These are phyloP conservation scores for Dryobates pubescens DNA, from an alignment of 2,797 vertebrate genomes.

Conservation along the genomic window DNA sequence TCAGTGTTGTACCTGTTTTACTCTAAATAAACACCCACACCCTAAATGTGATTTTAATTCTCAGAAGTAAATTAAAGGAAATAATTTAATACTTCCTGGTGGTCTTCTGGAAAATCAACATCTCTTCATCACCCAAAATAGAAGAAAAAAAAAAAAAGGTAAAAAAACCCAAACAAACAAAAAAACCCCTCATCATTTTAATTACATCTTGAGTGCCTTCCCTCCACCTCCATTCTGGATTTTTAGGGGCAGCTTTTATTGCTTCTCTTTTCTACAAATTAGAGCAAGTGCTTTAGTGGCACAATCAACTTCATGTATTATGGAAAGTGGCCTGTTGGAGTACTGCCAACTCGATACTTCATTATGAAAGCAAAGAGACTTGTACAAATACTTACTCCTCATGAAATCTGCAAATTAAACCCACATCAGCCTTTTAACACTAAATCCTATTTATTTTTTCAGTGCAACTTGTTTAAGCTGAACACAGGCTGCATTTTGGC, in stretches of 20 bases:
- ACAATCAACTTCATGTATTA: not conserved
- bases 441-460: constrained; percentile 39
- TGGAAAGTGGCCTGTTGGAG: constrained; percentile 10
- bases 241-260: not conserved
- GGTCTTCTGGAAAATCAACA: not conserved
- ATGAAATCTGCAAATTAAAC: constrained; percentile 43
- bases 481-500: not conserved
- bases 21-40: not conserved
- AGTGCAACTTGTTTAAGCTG: not conserved
- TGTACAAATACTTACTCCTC: not conserved
- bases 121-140: not conserved
- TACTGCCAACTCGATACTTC: constrained; percentile 3
- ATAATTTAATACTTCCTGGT: not conserved
- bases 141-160: not conserved
- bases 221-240: not conserved
- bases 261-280: not conserved
- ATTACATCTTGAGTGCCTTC: not conserved
- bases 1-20: not conserved
- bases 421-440: constrained; percentile 27
- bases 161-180: not conserved
- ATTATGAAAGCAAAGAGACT: constrained; percentile 15
- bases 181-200: no score
- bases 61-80: not conserved
- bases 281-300: not conserved
- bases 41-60: not conserved